Base-by-base conservation (phyloP, 1,140 invertebrate genomes). In the Hyles vespertilio region DNA sequence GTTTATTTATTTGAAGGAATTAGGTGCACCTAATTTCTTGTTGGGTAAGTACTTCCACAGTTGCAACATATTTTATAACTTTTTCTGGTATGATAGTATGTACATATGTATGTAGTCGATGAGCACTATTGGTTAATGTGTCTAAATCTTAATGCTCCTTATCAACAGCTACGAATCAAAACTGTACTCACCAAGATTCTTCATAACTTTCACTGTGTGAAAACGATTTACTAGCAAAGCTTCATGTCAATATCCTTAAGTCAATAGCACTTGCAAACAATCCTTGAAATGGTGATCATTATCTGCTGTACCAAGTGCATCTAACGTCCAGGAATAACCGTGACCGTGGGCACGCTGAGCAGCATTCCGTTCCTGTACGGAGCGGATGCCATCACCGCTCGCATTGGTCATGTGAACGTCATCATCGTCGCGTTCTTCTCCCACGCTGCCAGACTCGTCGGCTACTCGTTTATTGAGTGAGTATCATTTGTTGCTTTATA, bases 401-500 rank as follows among this genome's bases (percentile, higher is more conserved):
- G 92, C 79, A 90, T 96, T 70, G 95, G 95, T 0, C 93, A 96
- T 78, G 93, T 95, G 55, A 95, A 95, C 84, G 91, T 96, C 61
- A 93, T 96, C 81, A 93, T 96, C 45, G 89, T 95, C 44, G 94
- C 95, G 36, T 95, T 96, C 81, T 93, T 95, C 79, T 93, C 94
- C 58, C 95, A 96, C 80, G 94, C 94, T 47, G 91, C 93, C 11
- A 89, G 94, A 56, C 91, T 96, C 43, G 92, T 96, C 56, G 94
- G 94, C 46, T 96, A 96, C 84, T 96, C 96, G 1, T 93, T 95
- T 69, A 94, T 97, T 58, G 91, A 93, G 94, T 95, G 84, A 93
- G 92, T 91, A 56, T 61, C 50, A 56, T 47, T 32, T 47, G 32
- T 36, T 34, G 22, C 32, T 46, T 33, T 33, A 47, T 47, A 33